Base-by-base conservation (phyloP, 2,888 invertebrate species). In the Andrena dorsata region DNA sequence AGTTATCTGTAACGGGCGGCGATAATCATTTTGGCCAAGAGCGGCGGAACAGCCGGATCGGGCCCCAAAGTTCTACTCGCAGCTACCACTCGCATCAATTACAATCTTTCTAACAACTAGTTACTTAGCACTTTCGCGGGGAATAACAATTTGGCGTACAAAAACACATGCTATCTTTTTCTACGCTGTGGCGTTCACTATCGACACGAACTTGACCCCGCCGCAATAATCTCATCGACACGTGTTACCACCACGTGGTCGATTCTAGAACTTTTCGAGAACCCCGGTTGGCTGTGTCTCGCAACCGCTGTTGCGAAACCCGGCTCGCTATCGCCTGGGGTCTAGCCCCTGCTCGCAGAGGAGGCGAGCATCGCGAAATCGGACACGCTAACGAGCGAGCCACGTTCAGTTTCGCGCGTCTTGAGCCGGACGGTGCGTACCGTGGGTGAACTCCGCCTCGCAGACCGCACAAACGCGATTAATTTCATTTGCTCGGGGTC, bases 381-480 rank as follows among this genome's bases (percentile, higher is more conserved):
- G 60, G n/a, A 49, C 58, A 47, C 56, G 20, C 28, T 3, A 49
- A 71, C 63, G 56, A 64, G 23, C 7, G 30, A 28, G 49, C 20
- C 16, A 10, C 41, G 73, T 28, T 47, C 1, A 56, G 2, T n/a
- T 16, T 30, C 66, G 41, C 51, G 35, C 61, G 35, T 71, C 77
- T 76, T 47, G 35, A 65, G 23, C 20, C 20, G 53, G 7, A 32
- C n/a, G 35, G n/a, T 41, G 23, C 20, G 23, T 4, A 13, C n/a
- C 20, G 10, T 5, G 61, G 61, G n/a, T 13, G 35, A 56, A 4
- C 10, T 49, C n/a, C 49, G 20, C 32, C 32, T 51, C 68, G 7
- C 56, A 26, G 32, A 64, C 35, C 49, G 16, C 58, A 32, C 61
- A 23, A 49, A 65, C 41, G 71, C 74, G 73, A 83, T 85, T 81